Conservation (phyloP, 2,888 invertebrate species). For the Chouioia cunea region DNA sequence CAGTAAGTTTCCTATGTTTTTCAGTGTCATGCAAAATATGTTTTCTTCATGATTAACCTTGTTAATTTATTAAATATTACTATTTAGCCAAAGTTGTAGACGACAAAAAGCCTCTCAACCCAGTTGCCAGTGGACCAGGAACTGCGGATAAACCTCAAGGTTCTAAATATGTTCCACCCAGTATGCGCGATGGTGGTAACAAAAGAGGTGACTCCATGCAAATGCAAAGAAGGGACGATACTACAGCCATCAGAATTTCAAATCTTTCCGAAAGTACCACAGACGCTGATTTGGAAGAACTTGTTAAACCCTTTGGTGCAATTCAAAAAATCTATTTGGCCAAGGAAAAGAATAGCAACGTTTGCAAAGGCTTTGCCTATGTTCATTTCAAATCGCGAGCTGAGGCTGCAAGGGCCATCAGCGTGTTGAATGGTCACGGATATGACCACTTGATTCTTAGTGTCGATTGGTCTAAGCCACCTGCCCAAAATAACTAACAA, state of each 20-base stretch:
- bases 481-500: conserved; percentile 64
- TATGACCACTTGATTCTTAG: conserved; percentile 98
- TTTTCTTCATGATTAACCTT: conserved; percentile 41
- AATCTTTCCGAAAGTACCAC: conserved; percentile 96
- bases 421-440: conserved; percentile 90
- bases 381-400: conserved; percentile 94
- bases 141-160: conserved; percentile 67
- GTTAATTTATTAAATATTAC: conserved; percentile 13
- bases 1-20: conserved; percentile 42
- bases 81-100: conserved; percentile 54
- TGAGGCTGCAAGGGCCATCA: conserved; percentile 94
- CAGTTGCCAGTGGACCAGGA: conserved; percentile 56
- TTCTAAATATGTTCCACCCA: conserved; percentile 89
- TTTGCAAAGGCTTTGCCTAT: conserved; percentile 98
- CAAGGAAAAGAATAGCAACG: conserved; percentile 88
- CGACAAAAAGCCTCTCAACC: conserved; percentile 65
- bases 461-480: conserved; percentile 99
- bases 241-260: conserved; percentile 95
- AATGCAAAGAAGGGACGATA: conserved; percentile 80
- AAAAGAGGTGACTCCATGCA: conserved; percentile 80
- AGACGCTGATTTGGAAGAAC: conserved; percentile 94
- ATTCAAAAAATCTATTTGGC: conserved; percentile 95
- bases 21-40: conserved; percentile 15
- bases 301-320: conserved; percentile 94
- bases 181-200: conserved; percentile 85